phyloP scores from a whole-genome alignment of 2,113 vertebrate genomes.

The Gallinago jamesoni region DNA sequence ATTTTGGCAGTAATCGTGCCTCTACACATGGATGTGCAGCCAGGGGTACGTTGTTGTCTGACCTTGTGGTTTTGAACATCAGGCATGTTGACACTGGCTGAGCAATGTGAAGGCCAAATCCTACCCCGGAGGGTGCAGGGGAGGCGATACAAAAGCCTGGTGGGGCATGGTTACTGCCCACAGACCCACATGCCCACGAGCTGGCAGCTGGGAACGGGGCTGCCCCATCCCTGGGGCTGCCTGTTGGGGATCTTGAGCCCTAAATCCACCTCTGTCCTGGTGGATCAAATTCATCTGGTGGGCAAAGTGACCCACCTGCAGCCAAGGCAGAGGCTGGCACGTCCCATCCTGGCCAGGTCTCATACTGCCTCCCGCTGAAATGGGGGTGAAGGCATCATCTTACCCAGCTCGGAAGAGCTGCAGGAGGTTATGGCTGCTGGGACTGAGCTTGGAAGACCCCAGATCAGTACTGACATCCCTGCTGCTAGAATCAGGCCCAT shows the following conservation, averaged over 20 bases:
- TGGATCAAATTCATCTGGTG: accelerated
- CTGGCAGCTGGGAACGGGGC: background rate
- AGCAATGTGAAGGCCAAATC: background rate
- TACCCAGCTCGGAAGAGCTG: accelerated
- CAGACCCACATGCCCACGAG: accelerated
- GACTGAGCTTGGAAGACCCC: background rate
- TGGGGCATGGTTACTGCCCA: background rate
- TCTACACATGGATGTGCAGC: background rate
- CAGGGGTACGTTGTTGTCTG: accelerated
- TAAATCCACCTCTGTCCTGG: background rate
- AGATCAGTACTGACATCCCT: background rate
- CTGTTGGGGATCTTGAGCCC: background rate
- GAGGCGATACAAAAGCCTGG: accelerated
- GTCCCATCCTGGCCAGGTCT: background rate
- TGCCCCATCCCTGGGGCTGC: background rate
- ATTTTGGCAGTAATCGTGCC: background rate
- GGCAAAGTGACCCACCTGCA: background rate
- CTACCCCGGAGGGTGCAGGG: background rate
- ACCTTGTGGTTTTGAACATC: background rate
- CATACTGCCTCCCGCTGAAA: background rate
- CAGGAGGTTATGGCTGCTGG: background rate
- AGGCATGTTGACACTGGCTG: accelerated
- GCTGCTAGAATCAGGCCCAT: background rate
- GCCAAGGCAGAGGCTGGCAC: accelerated
- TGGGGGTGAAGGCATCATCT: accelerated